A percentile compares a stretch with the other conserved stretches of the same genome.
Conservation (phyloP, 2,797 vertebrate genomes). For the Alectoris magna region DNA sequence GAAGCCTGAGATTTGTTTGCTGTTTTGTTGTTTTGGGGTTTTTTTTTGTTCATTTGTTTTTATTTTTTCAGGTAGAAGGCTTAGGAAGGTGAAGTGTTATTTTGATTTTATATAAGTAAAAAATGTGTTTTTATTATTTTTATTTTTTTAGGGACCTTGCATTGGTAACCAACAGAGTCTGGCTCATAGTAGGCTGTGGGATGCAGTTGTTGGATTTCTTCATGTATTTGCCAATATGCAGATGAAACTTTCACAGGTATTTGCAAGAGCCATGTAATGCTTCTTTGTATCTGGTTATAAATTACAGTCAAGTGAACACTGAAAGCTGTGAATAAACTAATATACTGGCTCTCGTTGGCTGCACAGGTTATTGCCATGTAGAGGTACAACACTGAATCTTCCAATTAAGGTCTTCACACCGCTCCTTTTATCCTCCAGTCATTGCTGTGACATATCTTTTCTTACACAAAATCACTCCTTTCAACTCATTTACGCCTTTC, state of each 20-base stretch:
- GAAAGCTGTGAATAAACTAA: not conserved
- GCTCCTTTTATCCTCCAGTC: not conserved
- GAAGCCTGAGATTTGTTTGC: not conserved
- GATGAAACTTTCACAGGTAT: conserved; percentile 99
- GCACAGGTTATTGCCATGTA: not conserved
- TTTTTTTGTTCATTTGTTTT: not conserved
- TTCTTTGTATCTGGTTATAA: not conserved
- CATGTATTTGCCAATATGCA: conserved; percentile 99
- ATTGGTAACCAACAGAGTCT: conserved; percentile 97
- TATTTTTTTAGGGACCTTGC: conserved; percentile 88
- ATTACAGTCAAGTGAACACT: not conserved
- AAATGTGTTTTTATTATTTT: conserved; percentile 1
- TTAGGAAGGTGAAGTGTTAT: not conserved
- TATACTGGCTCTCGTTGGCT: not conserved
- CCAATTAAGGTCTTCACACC: not conserved
- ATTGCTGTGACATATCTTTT: not conserved
- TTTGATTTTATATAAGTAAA: not conserved
- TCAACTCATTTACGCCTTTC: not conserved
- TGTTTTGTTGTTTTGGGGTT: not conserved
- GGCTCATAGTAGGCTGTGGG: conserved; percentile 97
- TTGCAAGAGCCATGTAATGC: conserved; percentile 32
- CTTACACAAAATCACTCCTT: not conserved
- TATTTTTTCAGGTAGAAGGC: not conserved
- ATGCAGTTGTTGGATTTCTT: conserved; percentile 96
- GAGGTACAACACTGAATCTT: not conserved